Evolutionary conservation across 2,888 invertebrate species (phyloP).

Genomic region (Sphaerophoria rueppellii): DNA sequence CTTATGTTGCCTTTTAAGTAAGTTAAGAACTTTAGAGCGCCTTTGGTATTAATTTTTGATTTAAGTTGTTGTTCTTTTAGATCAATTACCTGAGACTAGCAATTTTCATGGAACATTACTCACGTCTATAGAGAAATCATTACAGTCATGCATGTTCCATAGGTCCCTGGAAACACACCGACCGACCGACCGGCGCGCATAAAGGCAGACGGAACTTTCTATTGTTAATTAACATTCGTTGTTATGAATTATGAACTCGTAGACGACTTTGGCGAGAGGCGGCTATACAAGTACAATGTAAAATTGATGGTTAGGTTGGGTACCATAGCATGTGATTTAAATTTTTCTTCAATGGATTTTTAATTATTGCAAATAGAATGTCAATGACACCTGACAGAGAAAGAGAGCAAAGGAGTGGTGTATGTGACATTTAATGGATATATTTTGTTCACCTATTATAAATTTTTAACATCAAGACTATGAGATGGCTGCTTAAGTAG

Average conservation of each 20-base stretch:
- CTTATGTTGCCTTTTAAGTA: slow-evolving; percentile 40
- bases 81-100: slow-evolving; percentile 54
- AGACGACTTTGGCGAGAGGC: slow-evolving; percentile 31
- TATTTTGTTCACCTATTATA: neutral
- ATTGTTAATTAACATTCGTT: slow-evolving; percentile 68
- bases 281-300: neutral
- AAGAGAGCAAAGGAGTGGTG: neutral
- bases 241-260: slow-evolving; percentile 63
- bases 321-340: slow-evolving; percentile 50
- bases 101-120: slow-evolving; percentile 36
- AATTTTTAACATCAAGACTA: too few species aligned
- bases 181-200: neutral
- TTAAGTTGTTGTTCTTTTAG: slow-evolving; percentile 22
- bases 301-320: neutral
- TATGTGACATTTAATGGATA: neutral
- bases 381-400: slow-evolving; percentile 45
- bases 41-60: slow-evolving; percentile 30
- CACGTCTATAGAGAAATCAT: slow-evolving; percentile 10
- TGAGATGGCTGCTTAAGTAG: too few species aligned
- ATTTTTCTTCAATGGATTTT: slow-evolving; percentile 56
- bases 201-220: slow-evolving; percentile 16
- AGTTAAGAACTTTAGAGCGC: slow-evolving; percentile 31
- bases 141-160: neutral
- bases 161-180: neutral
- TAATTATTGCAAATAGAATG: slow-evolving; percentile 52